Evolutionary conservation across 1,140 invertebrate genomes (phyloP), one percentile per base, ranked within the genome.

Genomic region (Venustaconcha ellipsiformis): DNA sequence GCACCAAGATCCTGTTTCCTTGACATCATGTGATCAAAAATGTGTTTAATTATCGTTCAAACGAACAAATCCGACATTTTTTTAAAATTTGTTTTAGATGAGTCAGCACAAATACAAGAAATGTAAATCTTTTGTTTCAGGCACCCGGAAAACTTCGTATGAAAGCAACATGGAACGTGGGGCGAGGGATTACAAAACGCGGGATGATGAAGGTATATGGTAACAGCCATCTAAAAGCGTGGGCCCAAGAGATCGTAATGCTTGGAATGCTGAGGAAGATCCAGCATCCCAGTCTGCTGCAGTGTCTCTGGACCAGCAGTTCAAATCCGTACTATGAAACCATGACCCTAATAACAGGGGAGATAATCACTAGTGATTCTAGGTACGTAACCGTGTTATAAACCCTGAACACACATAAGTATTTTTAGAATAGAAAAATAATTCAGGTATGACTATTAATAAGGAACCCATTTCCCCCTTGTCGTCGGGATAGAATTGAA

Each of bases 161-260:
- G 30, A 78, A 79, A 70, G 86, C 84, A 65, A 81, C 76, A 75
- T 87, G 86, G 86, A 83, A 82, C n/a, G 74, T 81, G 4, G 81
- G 81, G 13, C 83, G 83, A 63, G 80, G 82, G 14, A 76, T 77
- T 0, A 77, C 77, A 15, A 82, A 80, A 68, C 76, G 79, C 17
- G 86, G 86, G 2, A 62, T 88, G 59, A 82, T 88, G 80, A 88
- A 88, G 72, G 78, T 62, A 8, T 88, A 88, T 76, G 84, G 84
- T 0, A 70, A 77, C 6, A 78, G 81, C 57, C 80, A 86, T 70
- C 76, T 87, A 57, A 83, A 86, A 65, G 70, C 81, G 14, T 88
- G 86, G 86, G 85, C 85, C 57, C 86, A 88, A 78, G 86, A 88
- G 77, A 88, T 88, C 30, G 85, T 88, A 6, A 83, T 88, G 62